Evolutionary conservation across 2,113 vertebrate genomes (phyloP), one percentile per base, ranked within the genome.

Genomic region (Oryzias curvinotus): DNA sequence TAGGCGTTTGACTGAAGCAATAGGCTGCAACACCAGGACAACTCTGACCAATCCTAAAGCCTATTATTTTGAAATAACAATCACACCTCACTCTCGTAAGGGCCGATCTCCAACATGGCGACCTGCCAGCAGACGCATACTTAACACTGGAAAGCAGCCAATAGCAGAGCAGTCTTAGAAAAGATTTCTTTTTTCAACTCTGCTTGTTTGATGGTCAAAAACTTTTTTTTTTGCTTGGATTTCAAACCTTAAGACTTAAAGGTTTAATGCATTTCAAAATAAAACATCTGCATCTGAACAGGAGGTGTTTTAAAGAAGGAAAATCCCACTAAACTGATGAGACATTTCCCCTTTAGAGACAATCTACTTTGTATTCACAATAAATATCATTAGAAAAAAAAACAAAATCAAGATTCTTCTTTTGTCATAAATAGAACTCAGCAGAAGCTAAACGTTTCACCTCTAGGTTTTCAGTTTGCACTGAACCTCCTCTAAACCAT

Each of bases 91-190:
- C 45, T 55, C 43, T 52, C 43, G 41, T 6, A 14, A 48, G 59
- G 28, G 25, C 55, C 48, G 26, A 74, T 64, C 70, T 73, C 55
- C 62, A 36, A 71, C n/a, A 19, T 70, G 65, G 58, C 61, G 28
- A 5, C 65, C 44, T 0, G 44, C 69, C 80, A 68, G 48, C 52
- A 42, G 26, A 48, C 12, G 68, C 65, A 60, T 10, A 45, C 44
- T 45, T 45, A 7, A 16, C 44, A 45, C 44, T 48, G 46, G 46
- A 48, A 6, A 48, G 16, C 46, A 30, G 47, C 53, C 21, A 49
- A 30, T 44, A 48, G 21, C 43, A 60, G 43, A 58, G 15, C 18
- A 41, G 36, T 23, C 18, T 36, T 16, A 21, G 5, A 30, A 56
- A 43, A 23, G 6, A 26, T 16, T 41, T 18, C 46, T 44, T 26